Conservation (phyloP, 1,140 invertebrate species). For the Halictus rubicundus region DNA sequence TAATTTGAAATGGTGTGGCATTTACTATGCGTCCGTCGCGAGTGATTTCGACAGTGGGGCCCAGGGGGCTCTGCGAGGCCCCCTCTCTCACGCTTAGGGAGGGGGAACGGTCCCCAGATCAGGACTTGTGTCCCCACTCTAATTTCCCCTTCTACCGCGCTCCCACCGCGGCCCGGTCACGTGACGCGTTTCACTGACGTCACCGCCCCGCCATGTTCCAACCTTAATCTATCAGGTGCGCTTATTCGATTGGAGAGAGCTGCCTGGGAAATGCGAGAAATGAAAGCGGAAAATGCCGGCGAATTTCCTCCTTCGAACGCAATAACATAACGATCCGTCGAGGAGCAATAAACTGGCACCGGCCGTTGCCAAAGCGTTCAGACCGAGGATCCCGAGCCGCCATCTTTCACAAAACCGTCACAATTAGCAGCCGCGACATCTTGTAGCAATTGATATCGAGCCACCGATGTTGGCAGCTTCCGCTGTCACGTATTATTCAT, state of each 20-base stretch:
- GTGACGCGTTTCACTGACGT: too few relatives aligned
- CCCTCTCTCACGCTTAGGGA: too few relatives aligned
- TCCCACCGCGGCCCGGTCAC: too few relatives aligned
- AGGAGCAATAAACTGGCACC: constrained; percentile 1
- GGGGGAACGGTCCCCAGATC: too few relatives aligned
- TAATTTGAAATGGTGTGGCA: too few relatives aligned
- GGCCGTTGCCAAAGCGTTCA: background rate
- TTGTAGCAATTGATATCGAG: constrained; percentile 30
- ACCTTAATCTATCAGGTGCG: background rate
- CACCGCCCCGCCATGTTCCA: too few relatives aligned
- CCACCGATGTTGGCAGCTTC: constrained; percentile 23
- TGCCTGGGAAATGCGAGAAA: background rate
- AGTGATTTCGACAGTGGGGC: too few relatives aligned
- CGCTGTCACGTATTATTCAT: constrained; percentile 14
- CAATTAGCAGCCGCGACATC: constrained; percentile 28
- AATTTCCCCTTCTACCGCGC: too few relatives aligned
- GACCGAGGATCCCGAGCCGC: background rate
- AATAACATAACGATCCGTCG: background rate
- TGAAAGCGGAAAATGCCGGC: background rate
- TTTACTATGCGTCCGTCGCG: too few relatives aligned
- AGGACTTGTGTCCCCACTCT: too few relatives aligned
- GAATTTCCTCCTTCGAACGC: background rate
- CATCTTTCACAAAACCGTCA: constrained; percentile 11
- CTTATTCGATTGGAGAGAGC: too few relatives aligned
- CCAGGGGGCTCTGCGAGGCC: too few relatives aligned